Evolutionary conservation across 2,113 vertebrate genomes (phyloP).

Genomic region (Cranoglanis bouderius): DNA sequence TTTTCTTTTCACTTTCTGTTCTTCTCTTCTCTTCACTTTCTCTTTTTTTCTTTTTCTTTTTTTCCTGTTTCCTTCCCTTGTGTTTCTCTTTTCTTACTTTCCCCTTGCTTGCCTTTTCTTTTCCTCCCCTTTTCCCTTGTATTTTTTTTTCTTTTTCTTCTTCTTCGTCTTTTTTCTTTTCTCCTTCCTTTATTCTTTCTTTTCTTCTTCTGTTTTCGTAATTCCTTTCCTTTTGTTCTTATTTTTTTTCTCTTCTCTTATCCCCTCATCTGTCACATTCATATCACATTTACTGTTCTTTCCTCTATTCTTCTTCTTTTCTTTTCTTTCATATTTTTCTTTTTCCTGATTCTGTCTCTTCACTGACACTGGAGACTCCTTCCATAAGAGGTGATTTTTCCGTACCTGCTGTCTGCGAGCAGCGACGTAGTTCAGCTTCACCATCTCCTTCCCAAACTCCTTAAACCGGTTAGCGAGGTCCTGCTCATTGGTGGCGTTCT

Average conservation of each 20-base stretch:
- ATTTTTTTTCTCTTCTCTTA: not conserved
- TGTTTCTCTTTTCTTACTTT: not conserved
- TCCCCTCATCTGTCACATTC: too few relatives aligned
- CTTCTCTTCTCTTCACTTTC: not conserved
- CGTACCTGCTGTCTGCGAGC: constrained; percentile 94
- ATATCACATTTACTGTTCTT: too few relatives aligned
- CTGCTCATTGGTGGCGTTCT: constrained; percentile 96
- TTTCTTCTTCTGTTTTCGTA: not conserved
- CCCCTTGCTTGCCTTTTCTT: not conserved
- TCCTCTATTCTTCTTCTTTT: not conserved
- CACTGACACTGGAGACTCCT: not conserved
- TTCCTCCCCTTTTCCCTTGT: not conserved
- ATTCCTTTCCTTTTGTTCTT: not conserved
- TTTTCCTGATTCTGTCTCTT: not conserved
- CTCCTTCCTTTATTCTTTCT: not conserved
- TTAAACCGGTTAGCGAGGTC: constrained; percentile 97
- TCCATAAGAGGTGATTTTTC: not conserved
- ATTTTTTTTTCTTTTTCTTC: not conserved
- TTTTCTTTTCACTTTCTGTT: not conserved
- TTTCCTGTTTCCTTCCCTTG: not conserved
- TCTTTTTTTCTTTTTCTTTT: not conserved
- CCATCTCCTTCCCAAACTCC: constrained; percentile 99
- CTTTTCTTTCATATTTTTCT: not conserved
- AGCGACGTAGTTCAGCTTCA: constrained; percentile 96
- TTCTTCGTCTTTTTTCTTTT: not conserved